Evolutionary conservation across 1,140 invertebrate genomes (phyloP).

Genomic region (Drosophila bipectinata): DNA sequence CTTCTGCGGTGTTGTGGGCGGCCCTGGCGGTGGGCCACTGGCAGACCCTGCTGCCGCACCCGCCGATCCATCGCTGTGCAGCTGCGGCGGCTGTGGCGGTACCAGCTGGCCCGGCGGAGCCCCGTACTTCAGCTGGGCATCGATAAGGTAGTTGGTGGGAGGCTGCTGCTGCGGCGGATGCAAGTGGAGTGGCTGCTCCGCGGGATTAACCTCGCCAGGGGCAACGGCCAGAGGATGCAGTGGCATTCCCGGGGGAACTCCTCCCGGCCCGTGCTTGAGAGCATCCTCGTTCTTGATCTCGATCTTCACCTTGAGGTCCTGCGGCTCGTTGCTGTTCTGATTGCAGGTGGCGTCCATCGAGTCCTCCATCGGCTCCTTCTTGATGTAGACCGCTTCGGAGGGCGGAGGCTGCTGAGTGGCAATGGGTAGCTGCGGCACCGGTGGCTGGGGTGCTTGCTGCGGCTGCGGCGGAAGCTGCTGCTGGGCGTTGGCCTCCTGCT

Average conservation of each 20-base stretch:
- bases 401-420: slow-evolving; percentile 43
- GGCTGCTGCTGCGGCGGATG: slow-evolving; percentile 51
- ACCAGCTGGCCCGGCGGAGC: slow-evolving; percentile 44
- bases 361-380: slow-evolving; percentile 84
- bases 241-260: slow-evolving; percentile 45
- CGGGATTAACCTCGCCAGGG: slow-evolving; percentile 25
- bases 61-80: slow-evolving; percentile 54
- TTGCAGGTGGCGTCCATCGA: slow-evolving; percentile 81
- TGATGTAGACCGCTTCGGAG: slow-evolving; percentile 75
- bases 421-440: slow-evolving; percentile 50
- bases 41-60: slow-evolving; percentile 17
- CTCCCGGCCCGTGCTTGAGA: slow-evolving; percentile 50
- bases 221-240: slow-evolving; percentile 36
- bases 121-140: slow-evolving; percentile 75
- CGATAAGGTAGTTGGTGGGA: slow-evolving; percentile 71
- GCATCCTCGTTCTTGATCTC: slow-evolving; percentile 81
- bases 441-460: slow-evolving; percentile 77
- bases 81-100: slow-evolving; percentile 66
- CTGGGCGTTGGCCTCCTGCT: slow-evolving; percentile 70
- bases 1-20: slow-evolving; percentile 62
- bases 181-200: slow-evolving; percentile 64
- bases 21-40: slow-evolving; percentile 14
- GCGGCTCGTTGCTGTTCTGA: slow-evolving; percentile 83
- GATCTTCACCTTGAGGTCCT: slow-evolving; percentile 83
- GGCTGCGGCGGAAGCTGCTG: slow-evolving; percentile 52